A percentile compares a stretch with the other conserved stretches of the same genome.
phyloP scores from a whole-genome alignment of 2,113 vertebrate genomes.

The Sinocyclocheilus anshuiensis region DNA sequence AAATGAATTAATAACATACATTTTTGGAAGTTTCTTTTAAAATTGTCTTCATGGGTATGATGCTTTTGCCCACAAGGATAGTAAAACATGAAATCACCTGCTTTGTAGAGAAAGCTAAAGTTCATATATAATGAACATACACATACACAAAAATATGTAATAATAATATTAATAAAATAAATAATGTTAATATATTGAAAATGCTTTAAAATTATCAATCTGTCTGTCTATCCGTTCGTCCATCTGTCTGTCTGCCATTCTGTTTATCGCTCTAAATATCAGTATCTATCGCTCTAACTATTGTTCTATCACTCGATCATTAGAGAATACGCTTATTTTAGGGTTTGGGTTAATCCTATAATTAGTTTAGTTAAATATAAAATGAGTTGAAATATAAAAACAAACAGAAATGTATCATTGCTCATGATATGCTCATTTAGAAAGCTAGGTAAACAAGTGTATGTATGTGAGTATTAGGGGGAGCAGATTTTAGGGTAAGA shows the following conservation, averaged over 20 bases:
- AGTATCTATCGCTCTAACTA: too few relatives aligned
- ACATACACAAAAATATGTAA: too few relatives aligned
- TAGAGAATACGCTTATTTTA: too few relatives aligned
- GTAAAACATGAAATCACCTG: neutral
- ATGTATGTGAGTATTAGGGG: conserved; percentile 29
- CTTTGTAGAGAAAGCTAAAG: neutral
- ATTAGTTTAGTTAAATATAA: neutral
- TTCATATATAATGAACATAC: too few relatives aligned
- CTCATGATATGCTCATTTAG: neutral
- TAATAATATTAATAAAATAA: too few relatives aligned
- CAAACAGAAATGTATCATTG: neutral
- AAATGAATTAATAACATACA: neutral
- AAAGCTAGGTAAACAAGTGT: conserved; percentile 21
- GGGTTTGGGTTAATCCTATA: neutral
- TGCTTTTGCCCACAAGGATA: neutral
- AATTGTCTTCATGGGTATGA: neutral
- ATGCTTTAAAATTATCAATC: too few relatives aligned
- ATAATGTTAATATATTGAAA: too few relatives aligned
- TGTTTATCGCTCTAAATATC: too few relatives aligned
- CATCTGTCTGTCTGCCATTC: too few relatives aligned
- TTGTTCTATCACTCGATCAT: too few relatives aligned
- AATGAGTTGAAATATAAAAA: neutral
- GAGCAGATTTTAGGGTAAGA: conserved; percentile 42
- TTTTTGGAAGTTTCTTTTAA: neutral
- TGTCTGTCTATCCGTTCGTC: too few relatives aligned